Conservation (phyloP, 1,140 invertebrate species). For the Drosophila virilis region DNA sequence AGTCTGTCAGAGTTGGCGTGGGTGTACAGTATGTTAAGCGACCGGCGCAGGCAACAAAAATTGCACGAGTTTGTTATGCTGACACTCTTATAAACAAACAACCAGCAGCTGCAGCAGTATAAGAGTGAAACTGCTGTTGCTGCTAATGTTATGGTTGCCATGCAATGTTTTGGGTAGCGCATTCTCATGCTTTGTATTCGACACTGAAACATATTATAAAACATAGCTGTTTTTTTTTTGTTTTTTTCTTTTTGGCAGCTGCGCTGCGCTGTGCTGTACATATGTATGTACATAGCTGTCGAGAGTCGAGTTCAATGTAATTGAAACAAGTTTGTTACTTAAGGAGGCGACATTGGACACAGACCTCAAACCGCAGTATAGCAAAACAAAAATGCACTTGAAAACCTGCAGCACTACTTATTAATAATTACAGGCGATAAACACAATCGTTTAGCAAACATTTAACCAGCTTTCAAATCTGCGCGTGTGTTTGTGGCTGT, state of each 20-base stretch:
- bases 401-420: slow-evolving; percentile 59
- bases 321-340: slow-evolving; percentile 60
- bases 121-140: slow-evolving; percentile 22
- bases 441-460: slow-evolving; percentile 56
- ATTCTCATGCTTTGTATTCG: slow-evolving; percentile 22
- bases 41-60: slow-evolving; percentile 26
- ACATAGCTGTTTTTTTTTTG: slow-evolving; percentile 25
- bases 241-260: slow-evolving; percentile 29
- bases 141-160: slow-evolving; percentile 33
- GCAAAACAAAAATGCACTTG: slow-evolving; percentile 58
- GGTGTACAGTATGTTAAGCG: slow-evolving; percentile 34
- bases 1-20: slow-evolving; percentile 21
- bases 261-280: slow-evolving; percentile 11
- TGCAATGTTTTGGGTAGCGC: slow-evolving; percentile 36
- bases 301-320: slow-evolving; percentile 60
- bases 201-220: slow-evolving; percentile 35
- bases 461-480: slow-evolving; percentile 11
- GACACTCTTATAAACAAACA: slow-evolving; percentile 46
- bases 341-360: slow-evolving; percentile 37
- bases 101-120: slow-evolving; percentile 55
- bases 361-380: slow-evolving; percentile 21
- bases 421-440: slow-evolving; percentile 42
- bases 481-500: slow-evolving; percentile 27
- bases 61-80: slow-evolving; percentile 26
- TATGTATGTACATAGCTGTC: slow-evolving; percentile 17